A percentile compares a stretch with the other conserved stretches of the same genome.
These are phyloP conservation scores for Hormaphis cornu DNA, from an alignment of 1,140 invertebrate genomes.

Conservation along the genomic window DNA sequence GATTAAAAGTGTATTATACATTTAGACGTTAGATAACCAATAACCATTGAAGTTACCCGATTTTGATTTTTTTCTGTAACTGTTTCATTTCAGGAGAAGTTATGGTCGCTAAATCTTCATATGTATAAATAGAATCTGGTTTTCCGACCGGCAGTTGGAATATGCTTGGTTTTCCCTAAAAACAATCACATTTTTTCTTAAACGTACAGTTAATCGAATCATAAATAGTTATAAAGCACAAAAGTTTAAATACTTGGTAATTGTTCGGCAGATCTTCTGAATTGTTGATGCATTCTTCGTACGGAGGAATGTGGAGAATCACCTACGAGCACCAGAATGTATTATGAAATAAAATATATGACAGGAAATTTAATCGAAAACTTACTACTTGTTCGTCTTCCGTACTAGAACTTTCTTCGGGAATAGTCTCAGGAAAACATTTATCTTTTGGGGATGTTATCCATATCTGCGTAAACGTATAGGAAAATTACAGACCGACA, in stretches of 20 bases:
- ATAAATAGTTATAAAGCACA: no score
- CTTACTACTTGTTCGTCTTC: conserved; percentile 80
- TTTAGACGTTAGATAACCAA: neutral
- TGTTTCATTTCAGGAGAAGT: conserved; percentile 28
- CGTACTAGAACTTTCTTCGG: conserved; percentile 80
- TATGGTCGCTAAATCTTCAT: conserved; percentile 13
- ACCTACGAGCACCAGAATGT: conserved; percentile 47
- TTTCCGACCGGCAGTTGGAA: conserved; percentile 49
- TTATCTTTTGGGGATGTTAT: conserved; percentile 75
- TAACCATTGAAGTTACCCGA: neutral
- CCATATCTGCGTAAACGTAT: conserved; percentile 53
- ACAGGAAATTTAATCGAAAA: neutral
- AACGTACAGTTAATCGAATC: no score
- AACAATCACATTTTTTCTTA: neutral
- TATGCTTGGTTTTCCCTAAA: conserved; percentile 49
- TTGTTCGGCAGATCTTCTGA: conserved; percentile 4
- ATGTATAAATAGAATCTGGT: conserved; percentile 7
- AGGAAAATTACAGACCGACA: no score
- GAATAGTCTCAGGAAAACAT: conserved; percentile 80
- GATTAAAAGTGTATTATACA: neutral
- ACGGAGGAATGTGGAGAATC: conserved; percentile 63
- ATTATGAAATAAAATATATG: neutral
- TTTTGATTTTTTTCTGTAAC: conserved; percentile 36
- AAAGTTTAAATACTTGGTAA: conserved; percentile 26
- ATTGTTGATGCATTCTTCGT: conserved; percentile 53